Base-by-base conservation (phyloP, 2,888 invertebrate genomes). In the Steinernema hermaphroditum region DNA sequence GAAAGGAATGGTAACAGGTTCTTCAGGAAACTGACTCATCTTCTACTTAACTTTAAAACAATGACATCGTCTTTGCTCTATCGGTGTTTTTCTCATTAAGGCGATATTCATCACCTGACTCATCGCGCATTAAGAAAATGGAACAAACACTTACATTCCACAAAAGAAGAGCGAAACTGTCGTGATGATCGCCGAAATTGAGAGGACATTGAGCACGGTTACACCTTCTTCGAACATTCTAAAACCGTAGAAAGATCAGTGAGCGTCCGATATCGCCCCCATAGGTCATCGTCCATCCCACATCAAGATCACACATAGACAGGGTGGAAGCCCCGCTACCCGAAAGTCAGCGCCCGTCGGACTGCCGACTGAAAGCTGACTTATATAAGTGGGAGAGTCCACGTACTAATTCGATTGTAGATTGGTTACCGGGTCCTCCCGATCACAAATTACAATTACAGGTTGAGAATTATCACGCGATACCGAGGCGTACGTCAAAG, bases 101-200 rank as follows among this genome's bases (percentile, higher is more conserved):
- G n/a, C n/a, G n/a, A n/a, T n/a, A n/a, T n/a, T n/a, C n/a, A n/a
- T n/a, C n/a, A n/a, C n/a, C n/a, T n/a, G n/a, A n/a, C n/a, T n/a
- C n/a, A n/a, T n/a, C n/a, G n/a, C n/a, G n/a, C n/a, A n/a, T n/a
- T n/a, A n/a, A n/a, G n/a, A n/a, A n/a, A n/a, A n/a, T n/a, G n/a
- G n/a, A n/a, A n/a, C n/a, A 27, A 71, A 72, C 76, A 91, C 92
- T 91, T 90, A 94, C 94, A 91, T 90, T 89, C 94, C 94, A 75
- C 93, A 92, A 81, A 94, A 89, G 90, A 93, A 94, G 86, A 93
- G 93, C 75, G 92, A 88, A 80, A 93, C 91, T 19, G 93, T 93
- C 77, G 92, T 91, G 75, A 91, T 88, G 68, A 93, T 92, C 44
- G 93, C 93, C 29, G 81, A 77, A 68, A 83, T 69, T 19, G 82